A percentile compares a stretch with the other conserved stretches of the same genome.
phyloP scores from a whole-genome alignment of 1,140 invertebrate species.

The Drosophila ambigua region DNA sequence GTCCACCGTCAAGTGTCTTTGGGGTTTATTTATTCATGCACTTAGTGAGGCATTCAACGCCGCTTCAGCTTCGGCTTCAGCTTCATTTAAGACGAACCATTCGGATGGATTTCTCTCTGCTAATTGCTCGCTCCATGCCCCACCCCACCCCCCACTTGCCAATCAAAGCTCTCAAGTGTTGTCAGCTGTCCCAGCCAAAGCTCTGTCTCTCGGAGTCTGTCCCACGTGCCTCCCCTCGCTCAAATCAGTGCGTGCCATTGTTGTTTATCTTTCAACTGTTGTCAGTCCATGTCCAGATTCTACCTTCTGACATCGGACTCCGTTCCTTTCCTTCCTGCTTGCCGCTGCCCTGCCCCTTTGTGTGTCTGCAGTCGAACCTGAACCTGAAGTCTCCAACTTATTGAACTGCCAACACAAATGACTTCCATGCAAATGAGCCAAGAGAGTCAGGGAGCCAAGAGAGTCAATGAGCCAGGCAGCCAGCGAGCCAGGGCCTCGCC shows the following conservation, averaged over 20 bases:
- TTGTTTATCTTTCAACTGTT: conserved; percentile 66
- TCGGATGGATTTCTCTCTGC: conserved; percentile 55
- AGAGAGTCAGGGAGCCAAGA: neutral
- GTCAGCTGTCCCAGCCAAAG: conserved; percentile 53
- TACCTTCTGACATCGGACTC: neutral
- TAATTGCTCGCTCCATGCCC: conserved; percentile 61
- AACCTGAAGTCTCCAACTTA: conserved; percentile 41
- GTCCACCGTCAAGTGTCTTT: conserved; percentile 63
- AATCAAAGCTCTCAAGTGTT: conserved; percentile 74
- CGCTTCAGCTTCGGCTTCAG: conserved; percentile 36
- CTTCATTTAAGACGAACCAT: conserved; percentile 26
- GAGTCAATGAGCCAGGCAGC: neutral
- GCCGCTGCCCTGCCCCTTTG: neutral
- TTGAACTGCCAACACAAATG: conserved; percentile 33
- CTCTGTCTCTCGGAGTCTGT: conserved; percentile 14
- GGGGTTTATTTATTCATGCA: conserved; percentile 78
- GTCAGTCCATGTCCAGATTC: conserved; percentile 6
- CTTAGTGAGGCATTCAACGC: conserved; percentile 79
- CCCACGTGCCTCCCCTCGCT: conserved; percentile 4
- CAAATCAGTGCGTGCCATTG: conserved; percentile 78
- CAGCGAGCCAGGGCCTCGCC: conserved; percentile 17
- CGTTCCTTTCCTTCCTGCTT: neutral
- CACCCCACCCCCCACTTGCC: conserved; percentile 35
- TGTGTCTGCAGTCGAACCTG: conserved; percentile 53
- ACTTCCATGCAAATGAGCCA: conserved; percentile 67